These are phyloP conservation scores for Melangyna quadrimaculata DNA, from an alignment of 2,888 invertebrate genomes.

Conservation along the genomic window DNA sequence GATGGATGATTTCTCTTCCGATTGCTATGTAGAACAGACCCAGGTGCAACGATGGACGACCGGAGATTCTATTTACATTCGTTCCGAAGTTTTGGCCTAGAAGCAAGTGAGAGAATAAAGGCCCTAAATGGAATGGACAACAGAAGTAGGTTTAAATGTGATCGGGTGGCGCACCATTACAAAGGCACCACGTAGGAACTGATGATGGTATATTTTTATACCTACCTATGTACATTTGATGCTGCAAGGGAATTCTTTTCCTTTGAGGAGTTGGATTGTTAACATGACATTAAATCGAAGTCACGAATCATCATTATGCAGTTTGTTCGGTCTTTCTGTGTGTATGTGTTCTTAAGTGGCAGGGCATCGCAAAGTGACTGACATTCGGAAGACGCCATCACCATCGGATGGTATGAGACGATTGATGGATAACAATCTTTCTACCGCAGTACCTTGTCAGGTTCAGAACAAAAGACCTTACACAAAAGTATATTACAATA, in stretches of 20 bases:
- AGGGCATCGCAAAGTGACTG: constrained; percentile 43
- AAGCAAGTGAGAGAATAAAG: neutral
- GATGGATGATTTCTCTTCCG: constrained; percentile 56
- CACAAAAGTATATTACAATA: neutral
- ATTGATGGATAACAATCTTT: neutral
- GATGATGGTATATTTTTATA: constrained; percentile 6
- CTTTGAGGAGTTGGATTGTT: constrained; percentile 36
- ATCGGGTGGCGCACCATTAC: constrained; percentile 10
- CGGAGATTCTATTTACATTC: constrained; percentile 31
- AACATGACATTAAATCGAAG: constrained; percentile 65
- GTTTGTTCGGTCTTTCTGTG: constrained; percentile 27
- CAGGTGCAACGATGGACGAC: neutral
- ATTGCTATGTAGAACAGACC: constrained; percentile 41
- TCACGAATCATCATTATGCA: constrained; percentile 64
- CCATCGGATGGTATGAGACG: neutral
- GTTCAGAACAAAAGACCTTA: constrained; percentile 4
- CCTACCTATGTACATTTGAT: neutral
- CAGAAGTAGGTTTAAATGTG: constrained; percentile 35
- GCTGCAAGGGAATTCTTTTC: constrained; percentile 21
- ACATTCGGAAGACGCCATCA: constrained; percentile 31
- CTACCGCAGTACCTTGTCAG: constrained; percentile 8
- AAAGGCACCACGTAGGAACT: neutral
- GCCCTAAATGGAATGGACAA: constrained; percentile 62
- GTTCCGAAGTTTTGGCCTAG: constrained; percentile 3
- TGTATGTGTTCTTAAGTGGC: constrained; percentile 37